Conservation (phyloP, 2,113 vertebrate genomes). For the Gambusia affinis region DNA sequence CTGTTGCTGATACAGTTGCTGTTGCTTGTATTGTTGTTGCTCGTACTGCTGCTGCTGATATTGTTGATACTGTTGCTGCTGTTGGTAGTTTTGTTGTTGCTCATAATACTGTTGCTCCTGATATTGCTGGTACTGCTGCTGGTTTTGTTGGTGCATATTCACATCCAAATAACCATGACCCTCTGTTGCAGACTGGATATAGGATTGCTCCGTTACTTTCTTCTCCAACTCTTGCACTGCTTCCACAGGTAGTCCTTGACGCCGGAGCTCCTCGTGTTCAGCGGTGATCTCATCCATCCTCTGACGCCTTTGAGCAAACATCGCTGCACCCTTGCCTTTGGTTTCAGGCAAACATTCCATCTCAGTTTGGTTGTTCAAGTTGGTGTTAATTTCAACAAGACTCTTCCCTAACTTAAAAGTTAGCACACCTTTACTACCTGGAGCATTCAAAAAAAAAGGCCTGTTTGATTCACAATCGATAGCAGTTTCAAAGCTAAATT, state of each 20-base stretch:
- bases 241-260: constrained; percentile 78
- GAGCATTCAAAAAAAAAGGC: constrained; percentile 83
- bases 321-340: constrained; percentile 92
- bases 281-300: constrained; percentile 94
- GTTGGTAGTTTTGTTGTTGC: constrained; percentile 69
- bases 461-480: constrained; percentile 87
- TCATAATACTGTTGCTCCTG: constrained; percentile 74
- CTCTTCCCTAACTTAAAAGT: constrained; percentile 90
- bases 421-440: constrained; percentile 79
- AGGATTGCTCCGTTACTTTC: constrained; percentile 65
- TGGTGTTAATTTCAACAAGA: constrained; percentile 88
- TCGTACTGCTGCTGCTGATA: constrained; percentile 69
- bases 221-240: constrained; percentile 68
- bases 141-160: constrained; percentile 74
- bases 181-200: constrained; percentile 75
- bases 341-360: constrained; percentile 93
- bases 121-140: constrained; percentile 73
- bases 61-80: constrained; percentile 63
- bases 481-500: constrained; percentile 83
- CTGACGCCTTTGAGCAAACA: constrained; percentile 93
- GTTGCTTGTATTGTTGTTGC: constrained; percentile 55
- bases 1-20: constrained; percentile 69
- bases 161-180: constrained; percentile 85
- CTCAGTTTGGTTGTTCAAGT: constrained; percentile 77
- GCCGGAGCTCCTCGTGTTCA: constrained; percentile 89